Evolutionary conservation across 2,797 vertebrate genomes (phyloP).

Genomic region (Cirrhinus molitorella): DNA sequence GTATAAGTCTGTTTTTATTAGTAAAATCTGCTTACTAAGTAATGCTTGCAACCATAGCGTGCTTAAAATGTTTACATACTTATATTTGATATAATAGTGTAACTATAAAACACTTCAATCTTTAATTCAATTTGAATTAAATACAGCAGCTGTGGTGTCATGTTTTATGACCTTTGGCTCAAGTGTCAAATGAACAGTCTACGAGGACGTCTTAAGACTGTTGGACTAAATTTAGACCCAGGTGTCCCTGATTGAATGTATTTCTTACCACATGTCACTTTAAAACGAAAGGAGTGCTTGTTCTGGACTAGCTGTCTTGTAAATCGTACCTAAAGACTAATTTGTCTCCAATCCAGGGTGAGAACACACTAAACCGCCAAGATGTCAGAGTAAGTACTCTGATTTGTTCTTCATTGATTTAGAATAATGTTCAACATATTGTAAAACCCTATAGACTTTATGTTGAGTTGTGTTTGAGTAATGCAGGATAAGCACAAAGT

Average conservation of each 20-base stretch:
- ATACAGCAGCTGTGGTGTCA: conserved; percentile 4
- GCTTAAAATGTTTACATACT: too few species aligned
- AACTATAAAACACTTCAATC: not conserved
- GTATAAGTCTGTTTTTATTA: not conserved
- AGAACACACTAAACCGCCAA: conserved; percentile 53
- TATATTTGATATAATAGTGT: not conserved
- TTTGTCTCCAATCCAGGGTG: conserved; percentile 45
- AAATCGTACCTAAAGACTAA: not conserved
- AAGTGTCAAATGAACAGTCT: conserved; percentile 28
- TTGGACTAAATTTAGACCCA: conserved; percentile 44
- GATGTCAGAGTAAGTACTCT: conserved; percentile 67
- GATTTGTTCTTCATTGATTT: not conserved
- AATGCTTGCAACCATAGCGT: not conserved
- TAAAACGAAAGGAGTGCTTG: not conserved
- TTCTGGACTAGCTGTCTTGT: not conserved
- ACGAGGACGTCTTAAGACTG: conserved; percentile 17
- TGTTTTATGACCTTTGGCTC: conserved; percentile 20
- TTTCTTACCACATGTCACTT: not conserved
- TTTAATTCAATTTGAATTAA: not conserved
- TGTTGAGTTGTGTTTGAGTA: not conserved
- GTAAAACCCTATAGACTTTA: not conserved
- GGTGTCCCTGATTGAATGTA: not conserved
- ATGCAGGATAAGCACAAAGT: not conserved
- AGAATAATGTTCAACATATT: not conserved
- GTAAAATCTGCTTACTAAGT: not conserved